Conservation (phyloP, 2,888 invertebrate species). For the Latheticus oryzae region DNA sequence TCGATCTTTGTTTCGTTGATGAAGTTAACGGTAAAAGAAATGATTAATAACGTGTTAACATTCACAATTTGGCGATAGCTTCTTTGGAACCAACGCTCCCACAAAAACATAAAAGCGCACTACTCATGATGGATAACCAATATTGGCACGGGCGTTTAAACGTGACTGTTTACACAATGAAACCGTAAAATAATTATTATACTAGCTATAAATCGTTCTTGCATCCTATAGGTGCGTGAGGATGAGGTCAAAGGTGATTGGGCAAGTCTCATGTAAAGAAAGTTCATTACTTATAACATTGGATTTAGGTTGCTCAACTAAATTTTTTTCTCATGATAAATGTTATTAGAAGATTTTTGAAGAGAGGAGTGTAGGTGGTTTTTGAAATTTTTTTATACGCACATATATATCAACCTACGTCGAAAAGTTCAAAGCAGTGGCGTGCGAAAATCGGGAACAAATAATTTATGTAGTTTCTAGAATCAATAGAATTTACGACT, state of each 20-base stretch:
- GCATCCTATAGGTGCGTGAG: conserved; percentile 31
- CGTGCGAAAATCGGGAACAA: too few relatives aligned
- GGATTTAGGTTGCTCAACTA: conserved; percentile 36
- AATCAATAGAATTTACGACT: too few relatives aligned
- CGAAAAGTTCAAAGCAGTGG: too few relatives aligned
- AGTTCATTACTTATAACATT: conserved; percentile 29
- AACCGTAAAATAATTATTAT: conserved; percentile 35
- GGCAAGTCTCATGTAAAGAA: conserved; percentile 21
- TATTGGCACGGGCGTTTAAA: conserved; percentile 24
- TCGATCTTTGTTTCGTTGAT: conserved; percentile 29
- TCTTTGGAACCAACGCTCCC: conserved; percentile 4
- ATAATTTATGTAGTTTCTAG: too few relatives aligned
- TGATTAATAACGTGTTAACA: conserved; percentile 34
- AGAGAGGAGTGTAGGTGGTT: conserved; percentile 39
- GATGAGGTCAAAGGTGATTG: conserved; percentile 34
- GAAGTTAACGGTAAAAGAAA: conserved; percentile 25
- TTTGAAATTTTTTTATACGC: conserved; percentile 30
- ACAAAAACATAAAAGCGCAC: conserved; percentile 15
- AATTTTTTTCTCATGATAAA: conserved; percentile 37
- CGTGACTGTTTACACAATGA: conserved; percentile 34
- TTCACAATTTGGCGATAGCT: conserved; percentile 30
- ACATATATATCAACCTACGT: conserved; percentile 34
- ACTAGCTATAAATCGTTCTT: conserved; percentile 18
- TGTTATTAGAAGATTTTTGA: conserved; percentile 40
- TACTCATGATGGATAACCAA: conserved; percentile 12